These are phyloP conservation scores for Nomada fabriciana DNA, from an alignment of 2,888 invertebrate species.

Conservation along the genomic window DNA sequence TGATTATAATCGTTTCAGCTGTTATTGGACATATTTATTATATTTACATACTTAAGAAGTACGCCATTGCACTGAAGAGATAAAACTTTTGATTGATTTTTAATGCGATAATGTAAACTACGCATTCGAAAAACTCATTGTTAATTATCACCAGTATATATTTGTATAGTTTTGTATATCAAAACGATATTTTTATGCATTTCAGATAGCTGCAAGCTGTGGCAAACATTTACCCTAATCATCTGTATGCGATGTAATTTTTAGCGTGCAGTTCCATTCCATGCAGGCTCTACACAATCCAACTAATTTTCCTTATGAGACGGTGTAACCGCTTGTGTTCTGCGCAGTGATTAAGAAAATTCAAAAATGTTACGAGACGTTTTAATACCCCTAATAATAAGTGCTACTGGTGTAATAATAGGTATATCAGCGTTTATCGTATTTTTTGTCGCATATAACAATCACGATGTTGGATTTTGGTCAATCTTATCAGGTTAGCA, in stretches of 20 bases:
- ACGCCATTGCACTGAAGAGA: not conserved
- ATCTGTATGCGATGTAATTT: not conserved
- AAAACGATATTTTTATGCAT: slow-evolving; percentile 1
- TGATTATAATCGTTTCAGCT: not conserved
- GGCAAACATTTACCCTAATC: slow-evolving; percentile 19
- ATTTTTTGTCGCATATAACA: slow-evolving; percentile 66
- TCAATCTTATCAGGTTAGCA: slow-evolving; percentile 74
- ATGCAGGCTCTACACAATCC: not conserved
- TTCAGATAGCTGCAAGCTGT: slow-evolving; percentile 10
- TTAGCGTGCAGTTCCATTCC: not conserved
- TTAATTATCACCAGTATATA: not conserved
- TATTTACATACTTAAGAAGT: not conserved
- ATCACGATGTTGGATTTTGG: slow-evolving; percentile 74
- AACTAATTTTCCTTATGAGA: slow-evolving; percentile 16
- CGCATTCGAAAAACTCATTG: not conserved
- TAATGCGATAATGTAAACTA: not conserved
- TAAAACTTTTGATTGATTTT: not conserved
- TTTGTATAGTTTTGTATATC: slow-evolving; percentile 7
- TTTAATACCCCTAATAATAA: slow-evolving; percentile 56
- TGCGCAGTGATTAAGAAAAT: slow-evolving; percentile 31
- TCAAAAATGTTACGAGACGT: slow-evolving; percentile 66
- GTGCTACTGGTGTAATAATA: slow-evolving; percentile 66
- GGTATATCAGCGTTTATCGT: slow-evolving; percentile 69
- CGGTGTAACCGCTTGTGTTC: not conserved
- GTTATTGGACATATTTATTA: not conserved